Evolutionary conservation across 2,888 invertebrate species (phyloP), one percentile per base, ranked within the genome.

Genomic region (Drosophila sordidula): DNA sequence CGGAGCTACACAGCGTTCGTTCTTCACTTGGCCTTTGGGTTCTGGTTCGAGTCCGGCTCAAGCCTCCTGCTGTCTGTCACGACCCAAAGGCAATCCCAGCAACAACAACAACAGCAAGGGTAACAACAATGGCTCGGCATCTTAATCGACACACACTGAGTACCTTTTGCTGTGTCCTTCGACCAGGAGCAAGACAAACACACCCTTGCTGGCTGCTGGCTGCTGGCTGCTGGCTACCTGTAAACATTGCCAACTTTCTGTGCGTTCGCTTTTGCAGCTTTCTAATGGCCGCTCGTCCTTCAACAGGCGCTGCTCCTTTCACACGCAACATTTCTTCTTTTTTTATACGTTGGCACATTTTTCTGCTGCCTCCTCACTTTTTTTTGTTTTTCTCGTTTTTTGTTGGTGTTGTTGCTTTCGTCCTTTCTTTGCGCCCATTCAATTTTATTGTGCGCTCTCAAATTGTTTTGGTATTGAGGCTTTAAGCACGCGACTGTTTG

Each of bases 391-490:
- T 22, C 45, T 22, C 11, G 29, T 12, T 51, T 59, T 16, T 59
- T 72, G 52, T 70, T 61, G 46, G 22, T 61, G 62, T 50, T 74
- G 55, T 41, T 47, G 64, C 56, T 61, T 61, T 51, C 61, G 64
- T 71, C 54, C 63, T 73, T 80, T 62, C 47, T 69, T 64, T 67
- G 70, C 57, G 62, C 70, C 81, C 81, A 86, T 85, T 88, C 84
- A 86, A 83, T 86, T 88, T 88, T 80, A 86, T 88, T 85, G 89
- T 85, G 73, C 67, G 75, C 89, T 85, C 75, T 88, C 76, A 88
- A 85, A 85, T 85, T 85, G 89, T 86, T 85, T 85, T 88, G 84
- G 87, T 86, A 86, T 86, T 87, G 86, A 85, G 67, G 82, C 85
- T 88, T 80, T 75, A 86, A 88, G 89, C 89, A 88, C 84, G 87